These are phyloP conservation scores for Gobionotothen gibberifrons DNA, from an alignment of 2,797 vertebrate genomes.

Conservation along the genomic window DNA sequence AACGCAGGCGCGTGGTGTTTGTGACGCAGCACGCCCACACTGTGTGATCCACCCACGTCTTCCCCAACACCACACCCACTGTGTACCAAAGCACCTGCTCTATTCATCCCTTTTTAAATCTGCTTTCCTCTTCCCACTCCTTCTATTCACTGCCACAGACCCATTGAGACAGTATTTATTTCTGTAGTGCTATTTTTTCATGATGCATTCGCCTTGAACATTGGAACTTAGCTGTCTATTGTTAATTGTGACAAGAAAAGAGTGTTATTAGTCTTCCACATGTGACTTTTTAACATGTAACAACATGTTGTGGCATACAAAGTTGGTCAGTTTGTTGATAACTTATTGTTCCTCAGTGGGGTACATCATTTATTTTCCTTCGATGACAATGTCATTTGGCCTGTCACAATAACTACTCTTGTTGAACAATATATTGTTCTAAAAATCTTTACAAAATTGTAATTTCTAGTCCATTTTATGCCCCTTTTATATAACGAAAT, in stretches of 20 bases:
- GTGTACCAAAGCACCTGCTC: conserved; percentile 55
- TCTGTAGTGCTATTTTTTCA: neutral
- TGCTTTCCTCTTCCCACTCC: conserved; percentile 7
- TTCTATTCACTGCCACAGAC: conserved; percentile 18
- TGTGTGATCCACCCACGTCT: conserved; percentile 64
- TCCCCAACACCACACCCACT: conserved; percentile 65
- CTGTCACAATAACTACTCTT: no score
- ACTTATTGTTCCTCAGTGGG: neutral
- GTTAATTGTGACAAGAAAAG: neutral
- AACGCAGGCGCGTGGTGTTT: conserved; percentile 76
- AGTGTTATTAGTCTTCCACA: neutral
- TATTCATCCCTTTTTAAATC: conserved; percentile 28
- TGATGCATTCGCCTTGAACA: conserved; percentile 1
- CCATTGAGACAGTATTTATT: neutral
- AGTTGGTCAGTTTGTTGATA: neutral
- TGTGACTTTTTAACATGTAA: neutral
- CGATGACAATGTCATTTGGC: no score
- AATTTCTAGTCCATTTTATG: no score
- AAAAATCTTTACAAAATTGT: no score
- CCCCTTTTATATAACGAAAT: no score
- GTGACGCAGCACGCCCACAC: conserved; percentile 76
- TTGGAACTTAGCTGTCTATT: neutral
- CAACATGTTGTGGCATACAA: neutral
- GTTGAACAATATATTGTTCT: no score
- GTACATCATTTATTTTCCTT: no score